Base-by-base conservation (phyloP, 2,797 vertebrate species). In the Enteromius fasciolatus region DNA sequence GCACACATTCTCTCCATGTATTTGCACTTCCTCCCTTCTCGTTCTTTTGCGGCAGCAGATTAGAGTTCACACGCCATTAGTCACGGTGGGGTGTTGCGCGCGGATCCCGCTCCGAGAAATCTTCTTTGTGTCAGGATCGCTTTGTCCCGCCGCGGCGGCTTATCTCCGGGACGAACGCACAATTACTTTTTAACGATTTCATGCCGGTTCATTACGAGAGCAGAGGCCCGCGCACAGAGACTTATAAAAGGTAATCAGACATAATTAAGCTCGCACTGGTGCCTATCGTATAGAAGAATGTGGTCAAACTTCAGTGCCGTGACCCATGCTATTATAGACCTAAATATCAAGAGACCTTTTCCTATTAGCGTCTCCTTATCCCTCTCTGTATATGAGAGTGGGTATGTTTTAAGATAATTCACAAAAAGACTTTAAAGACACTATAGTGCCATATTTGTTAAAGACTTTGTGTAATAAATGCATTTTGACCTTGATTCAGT, bases 1-100 rank as follows among this genome's bases (percentile, higher is more conserved):
- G 64, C 77, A 17, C 50, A 68, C 44, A 59, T 54, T 74, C 33
- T 78, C 66, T 78, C 61, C 54, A 48, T 75, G 52, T 77, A 81
- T 76, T 70, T 70, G 52, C 54, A 36, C 72, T 68, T 84, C 72
- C 83, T 84, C 28, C 76, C 84, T 85, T 76, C 54, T 78, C 52
- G 28, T 84, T 87, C 90, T 88, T 88, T 88, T 86, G 86, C 88
- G 83, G 81, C 84, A 81, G 70, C 89, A 92, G 87, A 94, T 92
- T 93, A 93, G 93, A 92, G 92, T 89, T 90, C 89, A 87, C 76
- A 89, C 89, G 84, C 91, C 92, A 94, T 95, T 95, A 94, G 92
- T 89, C 89, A 91, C 88, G 84, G 89, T 88, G 88, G 89, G 85
- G 89, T 89, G 89, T 87, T 92, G 82, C 80, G 72, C 85, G 78